A percentile compares a stretch with the other conserved stretches of the same genome.
phyloP scores from a whole-genome alignment of 2,888 invertebrate genomes.

The Odontocerum albicorne region DNA sequence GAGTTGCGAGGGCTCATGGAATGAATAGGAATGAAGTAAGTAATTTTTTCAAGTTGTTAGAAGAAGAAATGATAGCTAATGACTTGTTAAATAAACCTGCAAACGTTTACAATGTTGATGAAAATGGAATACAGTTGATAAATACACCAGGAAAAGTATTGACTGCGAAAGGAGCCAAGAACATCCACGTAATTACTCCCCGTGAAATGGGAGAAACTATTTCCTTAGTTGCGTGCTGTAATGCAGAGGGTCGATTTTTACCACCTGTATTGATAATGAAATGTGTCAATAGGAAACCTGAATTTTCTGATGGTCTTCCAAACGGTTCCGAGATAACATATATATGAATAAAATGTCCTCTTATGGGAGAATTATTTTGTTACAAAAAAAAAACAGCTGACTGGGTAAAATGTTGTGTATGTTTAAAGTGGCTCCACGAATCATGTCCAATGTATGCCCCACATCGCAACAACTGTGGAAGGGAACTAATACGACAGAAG shows the following conservation, averaged over 20 bases:
- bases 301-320: constrained; percentile 37
- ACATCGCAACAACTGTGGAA: no score
- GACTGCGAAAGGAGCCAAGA: constrained; percentile 41
- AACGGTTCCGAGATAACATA: constrained; percentile 31
- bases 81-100: constrained; percentile 39
- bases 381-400: no score
- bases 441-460: no score
- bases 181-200: constrained; percentile 40
- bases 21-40: neutral
- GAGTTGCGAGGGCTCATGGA: neutral
- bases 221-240: constrained; percentile 39
- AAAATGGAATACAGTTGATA: constrained; percentile 43
- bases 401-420: no score
- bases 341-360: no score
- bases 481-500: no score
- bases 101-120: constrained; percentile 44
- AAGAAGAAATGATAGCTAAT: constrained; percentile 31
- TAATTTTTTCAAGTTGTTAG: neutral
- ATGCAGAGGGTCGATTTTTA: constrained; percentile 39
- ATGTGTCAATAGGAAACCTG: constrained; percentile 38
- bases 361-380: no score
- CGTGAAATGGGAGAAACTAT: constrained; percentile 41
- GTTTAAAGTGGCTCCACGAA: no score
- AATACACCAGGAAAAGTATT: constrained; percentile 43
- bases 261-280: constrained; percentile 39